Percentiles rank a stretch among this genome's conserved stretches.
phyloP scores from a whole-genome alignment of 2,797 vertebrate species.

The Sternarchorhynchus goeldii region DNA sequence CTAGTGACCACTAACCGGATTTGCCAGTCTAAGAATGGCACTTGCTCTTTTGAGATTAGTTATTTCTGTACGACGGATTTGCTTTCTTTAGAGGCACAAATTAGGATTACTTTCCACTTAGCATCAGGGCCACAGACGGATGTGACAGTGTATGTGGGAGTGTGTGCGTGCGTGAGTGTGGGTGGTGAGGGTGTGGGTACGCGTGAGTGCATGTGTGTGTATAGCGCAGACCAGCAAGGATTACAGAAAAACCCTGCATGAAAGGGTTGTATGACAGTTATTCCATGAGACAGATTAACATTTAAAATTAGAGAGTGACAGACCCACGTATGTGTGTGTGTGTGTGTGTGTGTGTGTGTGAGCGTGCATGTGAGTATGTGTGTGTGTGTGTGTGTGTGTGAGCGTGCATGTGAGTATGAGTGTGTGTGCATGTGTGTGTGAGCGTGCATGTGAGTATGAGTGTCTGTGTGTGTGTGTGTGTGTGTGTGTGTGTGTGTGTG shows the following conservation, averaged over 20 bases:
- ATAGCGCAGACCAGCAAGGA: slow-evolving; percentile 32
- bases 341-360: background rate
- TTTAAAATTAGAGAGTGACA: slow-evolving; percentile 35
- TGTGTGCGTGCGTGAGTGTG: slow-evolving; percentile 28
- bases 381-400: background rate
- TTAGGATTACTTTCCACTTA: slow-evolving; percentile 52
- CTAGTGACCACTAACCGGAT: slow-evolving; percentile 49
- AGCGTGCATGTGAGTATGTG: slow-evolving; percentile 16
- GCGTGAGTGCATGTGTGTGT: background rate
- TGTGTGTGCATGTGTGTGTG: background rate
- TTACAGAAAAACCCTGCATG: slow-evolving; percentile 48
- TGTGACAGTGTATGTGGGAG: slow-evolving; percentile 1
- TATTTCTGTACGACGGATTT: slow-evolving; percentile 52
- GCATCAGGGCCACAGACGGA: slow-evolving; percentile 37
- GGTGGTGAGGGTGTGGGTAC: slow-evolving; percentile 16
- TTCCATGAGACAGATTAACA: slow-evolving; percentile 49
- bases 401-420: background rate
- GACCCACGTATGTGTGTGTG: background rate
- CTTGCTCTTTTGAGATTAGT: slow-evolving; percentile 49
- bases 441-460: no score
- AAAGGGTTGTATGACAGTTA: slow-evolving; percentile 45
- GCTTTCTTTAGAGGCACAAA: slow-evolving; percentile 51
- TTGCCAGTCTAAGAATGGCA: slow-evolving; percentile 45
- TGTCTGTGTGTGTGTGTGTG: background rate
- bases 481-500: background rate